These are phyloP conservation scores for Pyrocoelia pectoralis DNA, from an alignment of 2,888 invertebrate species.

Conservation along the genomic window DNA sequence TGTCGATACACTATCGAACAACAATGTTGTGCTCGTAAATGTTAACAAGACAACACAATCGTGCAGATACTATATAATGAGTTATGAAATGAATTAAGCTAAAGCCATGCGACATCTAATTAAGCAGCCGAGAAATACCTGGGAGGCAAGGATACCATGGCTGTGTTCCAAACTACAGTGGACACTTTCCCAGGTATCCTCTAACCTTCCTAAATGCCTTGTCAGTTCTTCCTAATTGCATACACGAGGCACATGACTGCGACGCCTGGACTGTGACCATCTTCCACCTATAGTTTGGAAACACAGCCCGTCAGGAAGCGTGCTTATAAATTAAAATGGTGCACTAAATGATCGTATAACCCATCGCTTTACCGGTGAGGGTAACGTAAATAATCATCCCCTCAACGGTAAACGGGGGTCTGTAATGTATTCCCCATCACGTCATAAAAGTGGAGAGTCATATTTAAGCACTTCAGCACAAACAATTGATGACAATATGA, in stretches of 20 bases:
- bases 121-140: constrained; percentile 60
- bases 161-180: constrained; percentile 69
- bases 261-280: constrained; percentile 47
- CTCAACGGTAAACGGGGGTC: background rate
- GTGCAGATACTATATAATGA: background rate
- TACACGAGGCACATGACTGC: constrained; percentile 48
- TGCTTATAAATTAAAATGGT: constrained; percentile 44
- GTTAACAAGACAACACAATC: background rate
- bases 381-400: background rate
- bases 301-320: constrained; percentile 59
- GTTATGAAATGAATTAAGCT: constrained; percentile 13
- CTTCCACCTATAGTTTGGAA: constrained; percentile 62
- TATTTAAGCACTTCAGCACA: constrained; percentile 33
- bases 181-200: constrained; percentile 59
- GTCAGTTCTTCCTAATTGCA: constrained; percentile 49
- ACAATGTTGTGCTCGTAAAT: too few relatives aligned
- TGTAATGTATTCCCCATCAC: constrained; percentile 33
- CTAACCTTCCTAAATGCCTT: constrained; percentile 51
- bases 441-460: constrained; percentile 40
- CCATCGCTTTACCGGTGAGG: background rate
- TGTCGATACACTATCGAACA: background rate
- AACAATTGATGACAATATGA: constrained; percentile 33
- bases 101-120: constrained; percentile 32
- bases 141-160: constrained; percentile 71
- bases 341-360: constrained; percentile 31